Percentiles rank a stretch among this genome's conserved stretches.
phyloP scores from a whole-genome alignment of 2,797 vertebrate species.

The Etheostoma nigrum region DNA sequence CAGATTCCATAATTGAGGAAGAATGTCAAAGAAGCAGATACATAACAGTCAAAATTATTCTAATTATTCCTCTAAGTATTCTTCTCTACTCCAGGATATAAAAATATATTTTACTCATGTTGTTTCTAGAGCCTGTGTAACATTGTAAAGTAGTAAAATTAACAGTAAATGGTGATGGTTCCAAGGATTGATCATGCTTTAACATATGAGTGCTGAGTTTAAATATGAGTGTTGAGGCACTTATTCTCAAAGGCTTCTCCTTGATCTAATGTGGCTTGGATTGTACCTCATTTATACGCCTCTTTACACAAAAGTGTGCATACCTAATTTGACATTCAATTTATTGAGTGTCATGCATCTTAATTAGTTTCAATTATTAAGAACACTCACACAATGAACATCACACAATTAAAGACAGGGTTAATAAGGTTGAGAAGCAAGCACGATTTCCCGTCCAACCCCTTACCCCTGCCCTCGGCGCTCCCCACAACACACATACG shows the following conservation, averaged over 20 bases:
- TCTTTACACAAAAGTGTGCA: not conserved
- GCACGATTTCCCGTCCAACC: no score
- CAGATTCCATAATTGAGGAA: not conserved
- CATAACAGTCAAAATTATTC: not conserved
- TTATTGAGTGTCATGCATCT: conserved; percentile 29
- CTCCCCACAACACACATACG: no score
- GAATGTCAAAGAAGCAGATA: not conserved
- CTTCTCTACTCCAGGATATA: not conserved
- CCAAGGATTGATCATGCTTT: not conserved
- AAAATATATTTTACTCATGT: not conserved
- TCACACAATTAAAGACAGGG: conserved; percentile 14
- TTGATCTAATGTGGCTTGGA: not conserved
- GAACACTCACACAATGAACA: conserved; percentile 32
- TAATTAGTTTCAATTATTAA: conserved; percentile 50
- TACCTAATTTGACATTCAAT: conserved; percentile 27
- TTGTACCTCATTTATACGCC: not conserved
- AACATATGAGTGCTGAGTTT: not conserved
- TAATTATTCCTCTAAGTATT: not conserved
- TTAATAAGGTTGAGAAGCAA: no score
- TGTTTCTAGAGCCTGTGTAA: not conserved
- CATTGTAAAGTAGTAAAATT: not conserved
- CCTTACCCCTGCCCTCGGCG: no score
- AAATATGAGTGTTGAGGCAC: not conserved
- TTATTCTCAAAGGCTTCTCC: not conserved
- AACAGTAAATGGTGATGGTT: not conserved